These are phyloP conservation scores for Arenicola marina DNA, from an alignment of 2,888 invertebrate species.

Conservation along the genomic window DNA sequence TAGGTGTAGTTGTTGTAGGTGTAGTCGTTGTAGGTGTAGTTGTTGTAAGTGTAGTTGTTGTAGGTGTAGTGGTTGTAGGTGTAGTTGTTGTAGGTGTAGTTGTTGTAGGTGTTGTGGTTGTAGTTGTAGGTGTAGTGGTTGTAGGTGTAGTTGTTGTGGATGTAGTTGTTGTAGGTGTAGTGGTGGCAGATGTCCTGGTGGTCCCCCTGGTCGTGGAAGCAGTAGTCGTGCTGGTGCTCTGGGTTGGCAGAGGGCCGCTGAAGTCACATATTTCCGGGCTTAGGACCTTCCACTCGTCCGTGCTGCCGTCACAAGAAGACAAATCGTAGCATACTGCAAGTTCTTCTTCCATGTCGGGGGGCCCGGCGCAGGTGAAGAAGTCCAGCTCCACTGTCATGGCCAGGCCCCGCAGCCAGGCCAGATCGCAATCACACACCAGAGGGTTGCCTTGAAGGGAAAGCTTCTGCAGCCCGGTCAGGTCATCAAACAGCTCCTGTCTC, in stretches of 20 bases:
- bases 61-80: conserved; percentile 1
- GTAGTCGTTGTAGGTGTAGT: conserved; percentile 8
- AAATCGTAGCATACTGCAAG: conserved; percentile 18
- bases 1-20: neutral
- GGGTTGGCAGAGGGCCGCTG: neutral
- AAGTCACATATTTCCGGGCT: neutral
- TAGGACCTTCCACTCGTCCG: neutral
- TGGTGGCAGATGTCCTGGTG: neutral
- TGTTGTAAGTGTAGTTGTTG: neutral
- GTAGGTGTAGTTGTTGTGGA: conserved; percentile 8
- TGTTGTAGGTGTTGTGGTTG: neutral
- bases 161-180: conserved; percentile 5
- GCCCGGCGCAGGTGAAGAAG: conserved; percentile 15
- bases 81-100: conserved; percentile 2
- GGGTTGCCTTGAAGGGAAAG: conserved; percentile 20
- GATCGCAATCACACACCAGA: conserved; percentile 19
- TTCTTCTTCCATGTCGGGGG: neutral
- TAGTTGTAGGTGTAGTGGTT: neutral
- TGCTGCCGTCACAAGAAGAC: conserved; percentile 2
- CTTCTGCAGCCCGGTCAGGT: conserved; percentile 2
- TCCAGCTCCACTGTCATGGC: conserved; percentile 8
- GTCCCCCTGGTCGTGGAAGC: neutral
- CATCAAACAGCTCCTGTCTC: neutral
- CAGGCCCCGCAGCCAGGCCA: conserved; percentile 19
- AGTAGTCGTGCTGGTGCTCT: neutral